A percentile compares a stretch with the other conserved stretches of the same genome.
Evolutionary conservation across 1,140 invertebrate genomes (phyloP).

Genomic region (Sesamia nonagrioides): DNA sequence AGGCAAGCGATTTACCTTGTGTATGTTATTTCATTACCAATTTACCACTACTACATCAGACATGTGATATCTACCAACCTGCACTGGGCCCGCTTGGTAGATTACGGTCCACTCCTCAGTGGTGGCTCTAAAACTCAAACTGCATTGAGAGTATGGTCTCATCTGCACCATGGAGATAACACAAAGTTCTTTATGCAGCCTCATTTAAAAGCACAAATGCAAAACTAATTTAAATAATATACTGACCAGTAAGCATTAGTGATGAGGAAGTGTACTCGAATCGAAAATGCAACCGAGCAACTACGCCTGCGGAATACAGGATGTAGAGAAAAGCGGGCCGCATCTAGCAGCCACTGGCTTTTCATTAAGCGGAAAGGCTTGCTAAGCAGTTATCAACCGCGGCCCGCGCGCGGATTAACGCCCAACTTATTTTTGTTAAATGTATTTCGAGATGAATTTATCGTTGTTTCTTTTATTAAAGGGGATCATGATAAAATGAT

Average conservation of each 20-base stretch:
- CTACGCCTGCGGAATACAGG: slow-evolving; percentile 26
- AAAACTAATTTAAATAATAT: slow-evolving; percentile 38
- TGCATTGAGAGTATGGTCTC: no score
- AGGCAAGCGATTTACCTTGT: no score
- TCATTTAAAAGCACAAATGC: slow-evolving; percentile 23
- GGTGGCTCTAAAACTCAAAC: not conserved
- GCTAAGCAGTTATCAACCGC: slow-evolving; percentile 50
- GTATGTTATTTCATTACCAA: no score
- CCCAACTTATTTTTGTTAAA: slow-evolving; percentile 53
- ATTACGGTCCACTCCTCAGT: no score
- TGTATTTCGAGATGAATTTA: slow-evolving; percentile 34
- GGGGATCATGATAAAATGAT: no score
- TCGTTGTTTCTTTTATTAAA: not conserved
- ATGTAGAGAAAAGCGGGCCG: slow-evolving; percentile 31
- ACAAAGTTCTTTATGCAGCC: no score
- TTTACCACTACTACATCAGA: no score
- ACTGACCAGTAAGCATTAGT: slow-evolving; percentile 40
- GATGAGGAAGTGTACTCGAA: slow-evolving; percentile 10
- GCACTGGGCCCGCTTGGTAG: no score
- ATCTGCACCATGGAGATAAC: no score
- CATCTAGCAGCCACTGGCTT: slow-evolving; percentile 43
- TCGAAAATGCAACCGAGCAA: slow-evolving; percentile 34
- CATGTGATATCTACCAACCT: no score
- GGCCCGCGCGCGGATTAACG: slow-evolving; percentile 45
- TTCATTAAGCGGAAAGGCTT: slow-evolving; percentile 45